Conservation (phyloP, 2,113 vertebrate genomes). For the Aphelocoma coerulescens region DNA sequence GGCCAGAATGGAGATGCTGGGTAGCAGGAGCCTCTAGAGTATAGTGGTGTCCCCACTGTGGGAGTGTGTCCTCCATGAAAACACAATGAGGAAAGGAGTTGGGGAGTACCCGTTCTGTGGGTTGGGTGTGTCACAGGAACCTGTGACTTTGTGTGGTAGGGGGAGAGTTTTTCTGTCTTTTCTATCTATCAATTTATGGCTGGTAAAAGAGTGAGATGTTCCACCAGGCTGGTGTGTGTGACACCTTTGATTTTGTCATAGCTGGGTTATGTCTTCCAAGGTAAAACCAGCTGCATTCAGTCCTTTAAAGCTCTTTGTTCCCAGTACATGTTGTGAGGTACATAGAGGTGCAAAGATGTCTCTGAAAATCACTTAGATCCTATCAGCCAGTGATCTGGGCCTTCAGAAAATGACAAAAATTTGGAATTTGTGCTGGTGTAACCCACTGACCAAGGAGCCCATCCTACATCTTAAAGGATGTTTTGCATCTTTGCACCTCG, state of each 20-base stretch:
- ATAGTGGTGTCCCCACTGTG: accelerated
- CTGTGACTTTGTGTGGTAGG: not conserved
- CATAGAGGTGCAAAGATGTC: not conserved
- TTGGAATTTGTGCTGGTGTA: not conserved
- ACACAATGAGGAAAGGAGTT: accelerated
- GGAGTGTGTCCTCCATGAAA: not conserved
- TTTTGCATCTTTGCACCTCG: not conserved
- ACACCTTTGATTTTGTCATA: not conserved
- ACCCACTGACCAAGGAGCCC: not conserved
- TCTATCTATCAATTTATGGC: not conserved
- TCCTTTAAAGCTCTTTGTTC: not conserved
- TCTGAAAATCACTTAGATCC: not conserved
- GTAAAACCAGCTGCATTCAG: not conserved
- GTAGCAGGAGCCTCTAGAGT: not conserved
- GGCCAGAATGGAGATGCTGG: not conserved
- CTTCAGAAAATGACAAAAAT: not conserved
- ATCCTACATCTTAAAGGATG: not conserved
- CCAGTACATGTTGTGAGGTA: not conserved
- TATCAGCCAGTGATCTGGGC: not conserved
- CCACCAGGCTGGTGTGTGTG: not conserved
- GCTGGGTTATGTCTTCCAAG: not conserved
- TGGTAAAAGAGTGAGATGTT: not conserved
- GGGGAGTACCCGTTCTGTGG: not conserved
- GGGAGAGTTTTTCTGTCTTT: not conserved
- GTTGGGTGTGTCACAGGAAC: not conserved